Percentiles rank a stretch among this genome's conserved stretches.
phyloP scores from a whole-genome alignment of 2,888 invertebrate genomes.

The Parnassius smintheus region DNA sequence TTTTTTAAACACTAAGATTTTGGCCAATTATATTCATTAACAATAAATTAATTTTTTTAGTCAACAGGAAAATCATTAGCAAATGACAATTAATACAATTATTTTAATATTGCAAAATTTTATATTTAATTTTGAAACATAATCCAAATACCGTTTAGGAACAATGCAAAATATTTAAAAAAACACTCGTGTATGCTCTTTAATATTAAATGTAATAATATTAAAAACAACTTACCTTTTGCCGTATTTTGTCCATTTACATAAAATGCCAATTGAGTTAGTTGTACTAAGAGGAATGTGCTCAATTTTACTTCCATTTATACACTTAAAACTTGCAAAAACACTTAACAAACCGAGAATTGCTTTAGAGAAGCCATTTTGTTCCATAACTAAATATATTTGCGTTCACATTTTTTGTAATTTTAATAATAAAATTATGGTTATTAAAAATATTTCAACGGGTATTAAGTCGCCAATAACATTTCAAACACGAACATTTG shows the following conservation, averaged over 20 bases:
- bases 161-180: too few species aligned
- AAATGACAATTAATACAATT: too few species aligned
- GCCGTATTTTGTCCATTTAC: slow-evolving; percentile 51
- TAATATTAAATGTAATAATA: neutral
- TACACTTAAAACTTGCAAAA: slow-evolving; percentile 47
- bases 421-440: slow-evolving; percentile 10
- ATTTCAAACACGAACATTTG: neutral
- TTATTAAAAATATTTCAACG: slow-evolving; percentile 15
- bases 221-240: slow-evolving; percentile 54
- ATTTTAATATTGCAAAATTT: too few species aligned
- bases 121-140: too few species aligned
- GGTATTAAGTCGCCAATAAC: slow-evolving; percentile 4
- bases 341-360: slow-evolving; percentile 52
- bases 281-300: slow-evolving; percentile 56
- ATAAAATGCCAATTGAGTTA: slow-evolving; percentile 48
- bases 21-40: too few species aligned
- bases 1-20: too few species aligned
- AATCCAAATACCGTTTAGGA: too few species aligned
- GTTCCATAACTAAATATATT: slow-evolving; percentile 64
- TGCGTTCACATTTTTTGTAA: slow-evolving; percentile 30
- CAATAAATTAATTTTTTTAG: too few species aligned
- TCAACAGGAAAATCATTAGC: too few species aligned
- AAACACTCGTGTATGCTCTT: neutral
- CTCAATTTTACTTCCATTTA: slow-evolving; percentile 76
- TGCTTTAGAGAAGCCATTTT: slow-evolving; percentile 49